Evolutionary conservation across 2,888 invertebrate genomes (phyloP).

Genomic region (Sesia apiformis): DNA sequence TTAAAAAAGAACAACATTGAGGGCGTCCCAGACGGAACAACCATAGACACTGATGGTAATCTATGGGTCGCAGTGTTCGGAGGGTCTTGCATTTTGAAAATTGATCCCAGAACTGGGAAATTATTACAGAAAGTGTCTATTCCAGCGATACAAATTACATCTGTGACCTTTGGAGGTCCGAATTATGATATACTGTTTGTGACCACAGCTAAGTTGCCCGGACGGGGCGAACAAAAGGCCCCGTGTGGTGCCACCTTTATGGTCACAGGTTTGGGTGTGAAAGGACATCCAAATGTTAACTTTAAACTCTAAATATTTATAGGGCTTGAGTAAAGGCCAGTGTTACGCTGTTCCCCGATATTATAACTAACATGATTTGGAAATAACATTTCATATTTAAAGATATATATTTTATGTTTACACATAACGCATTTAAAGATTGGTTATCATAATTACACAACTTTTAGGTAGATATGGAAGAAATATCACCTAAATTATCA

Average conservation of each 20-base stretch:
- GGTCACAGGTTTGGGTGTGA: constrained; percentile 73
- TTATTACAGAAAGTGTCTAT: constrained; percentile 66
- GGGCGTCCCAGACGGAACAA: constrained; percentile 80
- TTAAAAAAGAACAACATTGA: constrained; percentile 51
- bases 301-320: constrained; percentile 23
- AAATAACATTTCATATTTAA: no score
- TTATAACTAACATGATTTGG: no score
- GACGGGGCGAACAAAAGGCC: constrained; percentile 57
- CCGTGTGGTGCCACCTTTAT: constrained; percentile 77
- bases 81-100: constrained; percentile 62
- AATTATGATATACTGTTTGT: constrained; percentile 77
- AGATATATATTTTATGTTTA: no score
- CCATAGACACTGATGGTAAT: constrained; percentile 83
- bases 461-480: no score
- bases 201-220: constrained; percentile 60
- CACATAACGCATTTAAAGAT: no score
- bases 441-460: no score
- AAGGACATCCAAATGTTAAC: constrained; percentile 59
- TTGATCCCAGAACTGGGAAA: constrained; percentile 57
- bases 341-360: no score
- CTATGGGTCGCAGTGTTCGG: constrained; percentile 84
- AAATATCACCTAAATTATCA: no score
- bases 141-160: constrained; percentile 75
- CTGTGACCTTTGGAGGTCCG: constrained; percentile 78
- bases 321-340: no score